phyloP scores from a whole-genome alignment of 2,113 vertebrate species.

The Aramus guarauna region DNA sequence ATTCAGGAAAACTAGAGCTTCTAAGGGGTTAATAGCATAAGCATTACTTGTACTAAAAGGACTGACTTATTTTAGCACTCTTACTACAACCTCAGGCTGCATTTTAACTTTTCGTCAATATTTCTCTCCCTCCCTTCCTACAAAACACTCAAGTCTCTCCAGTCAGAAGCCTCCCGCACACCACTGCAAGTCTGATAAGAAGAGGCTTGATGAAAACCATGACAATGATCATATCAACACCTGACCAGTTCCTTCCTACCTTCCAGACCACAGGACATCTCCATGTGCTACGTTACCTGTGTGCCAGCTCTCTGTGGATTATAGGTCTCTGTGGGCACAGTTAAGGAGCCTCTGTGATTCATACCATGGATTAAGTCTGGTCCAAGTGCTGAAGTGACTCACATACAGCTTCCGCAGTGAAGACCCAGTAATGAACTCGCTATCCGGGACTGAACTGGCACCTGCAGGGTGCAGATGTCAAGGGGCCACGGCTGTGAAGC shows the following conservation, averaged over 20 bases:
- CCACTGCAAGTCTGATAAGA: background rate
- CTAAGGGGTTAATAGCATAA: background rate
- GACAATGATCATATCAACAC: background rate
- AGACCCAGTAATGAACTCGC: background rate
- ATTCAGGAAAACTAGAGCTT: background rate
- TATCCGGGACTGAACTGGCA: background rate
- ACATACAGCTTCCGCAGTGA: fast-evolving
- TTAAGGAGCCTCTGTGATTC: background rate
- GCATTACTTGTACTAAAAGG: background rate
- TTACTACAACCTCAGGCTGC: background rate
- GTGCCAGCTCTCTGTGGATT: background rate
- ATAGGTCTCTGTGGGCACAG: background rate
- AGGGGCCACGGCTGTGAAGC: background rate
- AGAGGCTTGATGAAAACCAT: background rate
- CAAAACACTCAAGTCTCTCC: background rate
- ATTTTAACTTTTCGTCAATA: background rate
- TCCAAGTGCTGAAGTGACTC: background rate
- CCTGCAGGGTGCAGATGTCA: background rate
- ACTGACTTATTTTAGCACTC: background rate
- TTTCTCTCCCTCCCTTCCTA: background rate
- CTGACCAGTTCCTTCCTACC: background rate
- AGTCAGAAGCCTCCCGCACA: background rate
- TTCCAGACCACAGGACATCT: background rate
- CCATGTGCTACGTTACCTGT: background rate
- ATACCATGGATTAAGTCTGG: background rate